Conservation (phyloP, 2,113 vertebrate species). For the Clinocottus analis region DNA sequence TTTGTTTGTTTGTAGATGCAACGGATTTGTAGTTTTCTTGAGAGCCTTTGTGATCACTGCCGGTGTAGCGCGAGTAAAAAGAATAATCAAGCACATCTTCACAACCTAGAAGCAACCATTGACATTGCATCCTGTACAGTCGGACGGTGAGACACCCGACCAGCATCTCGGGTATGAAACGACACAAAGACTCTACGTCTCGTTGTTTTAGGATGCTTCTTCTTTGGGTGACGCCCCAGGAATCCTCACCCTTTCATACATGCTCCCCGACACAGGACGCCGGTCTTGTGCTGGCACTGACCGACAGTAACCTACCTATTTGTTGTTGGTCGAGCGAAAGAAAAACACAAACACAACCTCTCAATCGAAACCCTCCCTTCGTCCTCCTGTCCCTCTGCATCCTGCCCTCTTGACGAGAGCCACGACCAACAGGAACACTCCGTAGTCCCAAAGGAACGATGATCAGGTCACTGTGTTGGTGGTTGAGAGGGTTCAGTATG, state of each 20-base stretch:
- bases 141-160: background rate
- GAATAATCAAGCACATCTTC: too few relatives aligned
- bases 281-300: background rate
- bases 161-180: background rate
- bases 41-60: too few relatives aligned
- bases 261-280: background rate
- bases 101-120: too few relatives aligned
- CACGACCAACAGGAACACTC: constrained; percentile 68
- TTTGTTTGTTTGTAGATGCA: too few relatives aligned
- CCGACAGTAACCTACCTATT: background rate
- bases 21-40: too few relatives aligned
- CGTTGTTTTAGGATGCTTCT: background rate
- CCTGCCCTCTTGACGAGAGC: constrained; percentile 35
- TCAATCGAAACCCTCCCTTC: background rate
- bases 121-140: too few relatives aligned
- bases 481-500: background rate
- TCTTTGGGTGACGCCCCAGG: background rate
- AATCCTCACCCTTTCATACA: background rate
- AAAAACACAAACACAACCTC: background rate
- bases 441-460: constrained; percentile 26
- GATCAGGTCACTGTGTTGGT: constrained; percentile 42
- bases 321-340: background rate
- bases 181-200: too few relatives aligned
- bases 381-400: background rate
- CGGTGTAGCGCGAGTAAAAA: too few relatives aligned